phyloP scores from a whole-genome alignment of 37 sponge, comb jelly and placozoan species.

The Beroe forskalii region DNA sequence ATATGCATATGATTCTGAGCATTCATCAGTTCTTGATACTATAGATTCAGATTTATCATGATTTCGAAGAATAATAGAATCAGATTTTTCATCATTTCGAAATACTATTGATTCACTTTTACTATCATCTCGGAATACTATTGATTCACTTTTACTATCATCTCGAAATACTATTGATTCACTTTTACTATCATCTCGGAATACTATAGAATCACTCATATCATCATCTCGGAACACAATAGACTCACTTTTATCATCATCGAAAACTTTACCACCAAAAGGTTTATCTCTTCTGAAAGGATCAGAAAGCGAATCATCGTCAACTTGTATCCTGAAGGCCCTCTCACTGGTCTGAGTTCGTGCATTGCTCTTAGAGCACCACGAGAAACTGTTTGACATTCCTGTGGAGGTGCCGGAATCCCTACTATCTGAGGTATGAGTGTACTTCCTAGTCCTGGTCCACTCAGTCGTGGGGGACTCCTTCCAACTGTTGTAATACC shows the following conservation, averaged over 20 bases:
- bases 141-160: background rate
- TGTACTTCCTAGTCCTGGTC: conserved; percentile 49
- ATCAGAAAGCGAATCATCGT: background rate
- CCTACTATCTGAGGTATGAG: conserved; percentile 17
- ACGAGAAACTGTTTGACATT: background rate
- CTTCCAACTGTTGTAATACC: conserved; percentile 88
- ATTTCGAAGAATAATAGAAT: no score
- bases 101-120: background rate
- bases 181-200: background rate
- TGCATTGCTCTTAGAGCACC: background rate
- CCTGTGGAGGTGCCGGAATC: conserved; percentile 36
- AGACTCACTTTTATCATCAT: background rate
- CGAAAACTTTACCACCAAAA: no score
- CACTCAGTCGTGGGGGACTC: conserved; percentile 70
- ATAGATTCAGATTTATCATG: no score
- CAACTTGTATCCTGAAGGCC: background rate
- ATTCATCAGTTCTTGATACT: background rate
- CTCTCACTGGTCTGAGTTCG: background rate
- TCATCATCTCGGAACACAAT: background rate
- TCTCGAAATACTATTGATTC: conserved; percentile 8
- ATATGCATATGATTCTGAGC: no score
- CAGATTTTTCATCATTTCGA: no score
- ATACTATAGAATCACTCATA: background rate
- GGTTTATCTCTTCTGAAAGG: background rate
- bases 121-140: background rate